These are phyloP conservation scores for Tenrec ecaudatus DNA, from an alignment of 2,113 vertebrate species.

Conservation along the genomic window DNA sequence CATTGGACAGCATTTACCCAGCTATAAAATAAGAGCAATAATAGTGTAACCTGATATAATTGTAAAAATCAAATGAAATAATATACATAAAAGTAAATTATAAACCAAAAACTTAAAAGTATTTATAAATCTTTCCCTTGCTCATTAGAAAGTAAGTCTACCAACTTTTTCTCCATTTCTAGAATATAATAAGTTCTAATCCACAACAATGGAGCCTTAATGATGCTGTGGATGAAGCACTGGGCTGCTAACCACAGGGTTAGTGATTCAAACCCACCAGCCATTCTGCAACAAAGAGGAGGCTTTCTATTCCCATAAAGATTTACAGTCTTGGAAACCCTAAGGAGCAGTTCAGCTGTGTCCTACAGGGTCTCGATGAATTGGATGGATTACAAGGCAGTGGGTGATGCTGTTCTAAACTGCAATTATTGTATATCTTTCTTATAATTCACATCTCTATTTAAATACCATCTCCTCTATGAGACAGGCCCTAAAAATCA, in stretches of 20 bases:
- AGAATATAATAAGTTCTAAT: conserved; percentile 15
- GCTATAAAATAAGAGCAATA: conserved; percentile 1
- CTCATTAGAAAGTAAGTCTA: conserved; percentile 30
- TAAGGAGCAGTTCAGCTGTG: no score
- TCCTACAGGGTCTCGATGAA: no score
- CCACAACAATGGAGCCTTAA: background rate
- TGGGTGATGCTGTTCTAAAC: background rate
- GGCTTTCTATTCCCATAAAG: no score
- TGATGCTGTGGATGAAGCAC: background rate
- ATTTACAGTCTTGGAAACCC: no score
- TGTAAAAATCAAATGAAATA: conserved; percentile 33
- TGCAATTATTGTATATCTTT: conserved; percentile 4
- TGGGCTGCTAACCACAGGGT: no score
- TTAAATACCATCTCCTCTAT: conserved; percentile 13
- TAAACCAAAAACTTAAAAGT: conserved; percentile 25
- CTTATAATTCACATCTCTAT: conserved; percentile 46
- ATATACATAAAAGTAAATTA: conserved; percentile 19
- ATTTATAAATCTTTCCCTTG: background rate
- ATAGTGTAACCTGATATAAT: background rate
- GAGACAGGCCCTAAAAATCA: background rate
- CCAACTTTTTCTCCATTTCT: conserved; percentile 3
- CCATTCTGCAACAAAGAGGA: no score
- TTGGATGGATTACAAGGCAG: no score
- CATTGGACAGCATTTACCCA: background rate
- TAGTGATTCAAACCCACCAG: no score